Evolutionary conservation across 2,797 vertebrate genomes (phyloP), one percentile per base, ranked within the genome.

Genomic region (Sarcophilus harrisii): DNA sequence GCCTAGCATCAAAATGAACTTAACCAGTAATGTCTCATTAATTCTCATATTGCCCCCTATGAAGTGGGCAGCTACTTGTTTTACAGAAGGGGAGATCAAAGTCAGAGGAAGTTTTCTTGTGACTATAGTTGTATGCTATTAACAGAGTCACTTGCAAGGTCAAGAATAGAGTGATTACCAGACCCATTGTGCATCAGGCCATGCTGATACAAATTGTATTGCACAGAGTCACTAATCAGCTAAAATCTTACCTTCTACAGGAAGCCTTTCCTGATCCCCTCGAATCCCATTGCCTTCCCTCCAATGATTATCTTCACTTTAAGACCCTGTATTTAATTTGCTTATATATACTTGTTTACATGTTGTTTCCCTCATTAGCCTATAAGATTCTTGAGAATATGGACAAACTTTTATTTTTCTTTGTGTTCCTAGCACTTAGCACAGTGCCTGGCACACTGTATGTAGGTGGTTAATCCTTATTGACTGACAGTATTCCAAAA

Each of bases 21-120:
- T 92, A 10, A 3, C 24, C 90, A 73, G 57, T 93, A 91, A 92
- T 96, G 54, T 91, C 91, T 97, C 94, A 91, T 96, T 96, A 89
- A 93, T 91, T 55, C 52, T 81, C 94, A 49, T 62, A 60, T 95
- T 81, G 32, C 54, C 30, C 90, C 66, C 55, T 45, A 55, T 57
- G 58, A 94, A 94, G 58, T 66, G 93, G 52, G 91, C 54, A 90
- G 91, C 59, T 90, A n/a, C 91, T 57, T 21, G 32, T 60, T 94
- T 96, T 81, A 94, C 57, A 18, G 87, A 32, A 57, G 95, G 89
- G 45, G 38, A 59, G 66, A 92, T 29, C 91, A 92, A 89, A 94
- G 54, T 57, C 93, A 92, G 90, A 96, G 59, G 92, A 90, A 94
- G 55, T 3, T 57, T 32, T 38, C 11, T 55, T n/a, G 38, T 91